Percentiles rank a stretch among this genome's conserved stretches.
Evolutionary conservation across 1,140 invertebrate genomes (phyloP).

Genomic region (Heliconius nattereri): DNA sequence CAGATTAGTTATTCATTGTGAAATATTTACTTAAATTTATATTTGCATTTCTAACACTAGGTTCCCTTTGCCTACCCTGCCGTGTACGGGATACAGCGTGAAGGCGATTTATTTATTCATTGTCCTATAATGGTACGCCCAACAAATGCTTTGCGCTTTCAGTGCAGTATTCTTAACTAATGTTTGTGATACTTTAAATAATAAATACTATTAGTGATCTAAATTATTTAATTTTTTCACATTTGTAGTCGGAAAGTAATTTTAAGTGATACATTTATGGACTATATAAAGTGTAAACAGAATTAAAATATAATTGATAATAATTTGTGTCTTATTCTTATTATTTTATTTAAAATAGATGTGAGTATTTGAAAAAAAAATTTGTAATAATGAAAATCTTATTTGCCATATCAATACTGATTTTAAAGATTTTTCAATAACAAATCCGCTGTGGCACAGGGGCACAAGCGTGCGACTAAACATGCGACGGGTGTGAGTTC

Average conservation of each 20-base stretch:
- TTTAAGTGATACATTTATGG: slow-evolving; percentile 68
- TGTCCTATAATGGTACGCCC: slow-evolving; percentile 14
- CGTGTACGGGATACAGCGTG: no score
- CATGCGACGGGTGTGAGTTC: no score
- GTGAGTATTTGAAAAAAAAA: neutral
- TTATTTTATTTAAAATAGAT: neutral
- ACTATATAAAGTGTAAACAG: slow-evolving; percentile 69
- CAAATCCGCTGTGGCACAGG: no score
- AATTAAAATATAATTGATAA: slow-evolving; percentile 74
- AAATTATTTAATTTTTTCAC: slow-evolving; percentile 81
- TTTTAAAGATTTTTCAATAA: no score
- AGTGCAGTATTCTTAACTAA: slow-evolving; percentile 74
- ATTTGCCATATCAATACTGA: no score
- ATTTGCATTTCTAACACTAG: no score
- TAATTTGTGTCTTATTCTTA: slow-evolving; percentile 42
- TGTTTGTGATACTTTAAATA: slow-evolving; percentile 80
- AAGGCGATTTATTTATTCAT: neutral
- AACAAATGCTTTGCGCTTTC: slow-evolving; percentile 74
- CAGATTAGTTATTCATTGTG: no score
- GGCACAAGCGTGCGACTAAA: no score
- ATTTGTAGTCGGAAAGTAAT: slow-evolving; percentile 73
- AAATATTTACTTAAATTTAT: no score
- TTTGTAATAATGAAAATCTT: neutral
- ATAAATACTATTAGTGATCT: slow-evolving; percentile 77
- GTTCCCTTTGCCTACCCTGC: no score